phyloP scores from a whole-genome alignment of 2,113 vertebrate species.

The Oceanodroma tethys region DNA sequence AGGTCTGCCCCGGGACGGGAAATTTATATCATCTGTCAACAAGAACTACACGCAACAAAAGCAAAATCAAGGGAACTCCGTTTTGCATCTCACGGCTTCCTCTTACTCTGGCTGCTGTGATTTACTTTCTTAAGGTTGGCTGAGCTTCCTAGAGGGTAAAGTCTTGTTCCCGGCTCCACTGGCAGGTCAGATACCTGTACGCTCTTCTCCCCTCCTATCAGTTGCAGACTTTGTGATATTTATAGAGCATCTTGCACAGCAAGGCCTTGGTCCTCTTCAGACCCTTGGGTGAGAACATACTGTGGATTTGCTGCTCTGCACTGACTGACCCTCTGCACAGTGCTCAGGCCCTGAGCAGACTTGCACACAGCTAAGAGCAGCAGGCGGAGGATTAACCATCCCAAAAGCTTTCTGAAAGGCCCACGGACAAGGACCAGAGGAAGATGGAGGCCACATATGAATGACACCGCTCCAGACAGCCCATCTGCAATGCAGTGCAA shows the following conservation, averaged over 20 bases:
- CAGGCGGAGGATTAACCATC: neutral
- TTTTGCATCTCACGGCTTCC: neutral
- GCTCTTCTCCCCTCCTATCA: neutral
- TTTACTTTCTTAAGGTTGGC: neutral
- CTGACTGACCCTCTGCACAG: neutral
- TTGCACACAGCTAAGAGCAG: neutral
- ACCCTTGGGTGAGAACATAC: neutral
- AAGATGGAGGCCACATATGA: rapidly evolving
- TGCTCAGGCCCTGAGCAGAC: neutral
- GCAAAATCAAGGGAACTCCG: neutral
- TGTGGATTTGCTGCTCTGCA: neutral
- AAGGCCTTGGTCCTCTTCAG: neutral
- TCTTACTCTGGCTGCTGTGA: neutral
- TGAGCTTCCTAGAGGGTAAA: neutral
- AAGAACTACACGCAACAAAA: neutral
- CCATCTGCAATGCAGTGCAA: constrained; percentile 17
- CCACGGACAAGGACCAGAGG: neutral
- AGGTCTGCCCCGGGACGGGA: neutral
- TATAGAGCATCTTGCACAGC: neutral
- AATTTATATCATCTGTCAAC: neutral
- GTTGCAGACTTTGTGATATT: neutral
- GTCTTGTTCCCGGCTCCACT: neutral
- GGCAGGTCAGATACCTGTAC: neutral
- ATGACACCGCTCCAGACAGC: neutral
- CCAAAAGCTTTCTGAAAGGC: neutral